These are phyloP conservation scores for Lasioglossum leucozonium DNA, from an alignment of 2,888 invertebrate genomes.

Conservation along the genomic window DNA sequence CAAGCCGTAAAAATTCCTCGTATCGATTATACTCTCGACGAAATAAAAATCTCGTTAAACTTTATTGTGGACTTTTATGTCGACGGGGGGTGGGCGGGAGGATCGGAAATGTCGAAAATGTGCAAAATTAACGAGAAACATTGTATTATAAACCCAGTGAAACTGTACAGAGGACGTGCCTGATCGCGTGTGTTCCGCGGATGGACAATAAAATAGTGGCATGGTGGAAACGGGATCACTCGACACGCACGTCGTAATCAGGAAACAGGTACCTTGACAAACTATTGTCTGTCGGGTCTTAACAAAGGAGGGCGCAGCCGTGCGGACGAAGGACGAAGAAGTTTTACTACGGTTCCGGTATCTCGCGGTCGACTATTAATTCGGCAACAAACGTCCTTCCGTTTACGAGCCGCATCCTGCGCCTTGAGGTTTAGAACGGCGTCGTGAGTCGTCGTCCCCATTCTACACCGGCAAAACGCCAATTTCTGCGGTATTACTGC, in stretches of 20 bases:
- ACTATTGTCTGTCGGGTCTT: not conserved
- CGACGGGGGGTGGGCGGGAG: not conserved
- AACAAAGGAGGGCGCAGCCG: not conserved
- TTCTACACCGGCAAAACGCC: slow-evolving; percentile 1
- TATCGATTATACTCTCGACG: not conserved
- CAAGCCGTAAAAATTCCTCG: not conserved
- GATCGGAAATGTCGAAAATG: not conserved
- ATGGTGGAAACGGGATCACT: not conserved
- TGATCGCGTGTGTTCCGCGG: not conserved
- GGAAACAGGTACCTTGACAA: not conserved
- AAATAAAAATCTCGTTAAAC: not conserved
- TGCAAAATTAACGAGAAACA: not conserved
- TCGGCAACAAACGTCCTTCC: not conserved
- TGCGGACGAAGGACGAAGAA: not conserved
- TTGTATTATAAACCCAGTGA: not conserved
- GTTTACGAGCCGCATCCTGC: slow-evolving; percentile 1
- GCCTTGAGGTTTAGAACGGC: not conserved
- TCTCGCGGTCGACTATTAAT: slow-evolving; percentile 6
- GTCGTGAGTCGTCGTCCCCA: slow-evolving; percentile 20
- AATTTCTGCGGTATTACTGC: not conserved
- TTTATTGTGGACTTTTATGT: not conserved
- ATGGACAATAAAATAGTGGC: not conserved
- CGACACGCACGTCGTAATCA: not conserved
- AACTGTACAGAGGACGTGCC: not conserved
- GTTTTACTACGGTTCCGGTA: slow-evolving; percentile 1